These are phyloP conservation scores for Echinometra lucunter DNA, from an alignment of 53 echinoderm and acorn worm species.

Conservation along the genomic window DNA sequence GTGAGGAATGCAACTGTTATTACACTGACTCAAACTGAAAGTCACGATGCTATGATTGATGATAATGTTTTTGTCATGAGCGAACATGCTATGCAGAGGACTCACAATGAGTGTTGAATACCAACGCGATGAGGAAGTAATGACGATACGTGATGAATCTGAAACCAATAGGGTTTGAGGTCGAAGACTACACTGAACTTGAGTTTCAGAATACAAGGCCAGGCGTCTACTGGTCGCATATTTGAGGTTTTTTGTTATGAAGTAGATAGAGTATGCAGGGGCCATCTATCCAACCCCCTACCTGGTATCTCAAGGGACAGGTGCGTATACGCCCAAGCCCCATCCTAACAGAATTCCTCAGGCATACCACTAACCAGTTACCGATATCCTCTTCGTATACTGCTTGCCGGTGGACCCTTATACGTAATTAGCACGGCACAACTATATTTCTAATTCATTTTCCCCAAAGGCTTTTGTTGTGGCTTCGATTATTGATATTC, in stretches of 20 bases:
- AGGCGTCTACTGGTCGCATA: constrained; percentile 65
- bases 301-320: constrained; percentile 40
- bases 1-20: background rate
- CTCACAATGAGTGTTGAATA: background rate
- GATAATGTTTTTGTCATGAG: background rate
- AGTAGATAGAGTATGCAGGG: constrained; percentile 54
- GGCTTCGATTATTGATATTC: background rate
- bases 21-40: background rate
- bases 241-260: constrained; percentile 48
- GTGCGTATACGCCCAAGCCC: constrained; percentile 16
- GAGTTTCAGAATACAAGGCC: constrained; percentile 55
- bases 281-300: constrained; percentile 64
- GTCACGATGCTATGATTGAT: constrained; percentile 2
- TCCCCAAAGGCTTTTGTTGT: background rate
- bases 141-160: background rate
- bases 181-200: constrained; percentile 41
- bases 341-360: background rate
- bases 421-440: background rate
- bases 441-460: background rate
- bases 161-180: constrained; percentile 5
- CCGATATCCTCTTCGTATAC: background rate
- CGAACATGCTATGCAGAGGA: background rate
- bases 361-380: constrained; percentile 12
- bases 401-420: background rate
- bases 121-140: constrained; percentile 15